Base-by-base conservation (phyloP, 2,113 vertebrate species). In the Picathartes gymnocephalus region DNA sequence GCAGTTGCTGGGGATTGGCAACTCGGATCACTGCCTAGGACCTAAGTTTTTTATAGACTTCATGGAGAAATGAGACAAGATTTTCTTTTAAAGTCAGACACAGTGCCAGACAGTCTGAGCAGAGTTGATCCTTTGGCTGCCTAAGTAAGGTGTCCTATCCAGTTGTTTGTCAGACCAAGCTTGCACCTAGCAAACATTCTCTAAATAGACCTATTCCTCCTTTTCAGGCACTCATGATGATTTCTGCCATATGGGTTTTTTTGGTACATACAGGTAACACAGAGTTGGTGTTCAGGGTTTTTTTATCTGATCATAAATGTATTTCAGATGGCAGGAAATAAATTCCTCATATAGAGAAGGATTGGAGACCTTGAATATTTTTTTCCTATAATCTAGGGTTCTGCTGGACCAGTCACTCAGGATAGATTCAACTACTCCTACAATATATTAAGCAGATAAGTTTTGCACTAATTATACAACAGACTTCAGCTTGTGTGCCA, bases 271-370 rank as follows among this genome's bases (percentile, higher is more conserved):
- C 20, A 15, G 31, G 3, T 61, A 86, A 80, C 4, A 9, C 22
- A 17, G 17, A 31, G 11, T 89, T 60, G 18, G 22, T 65, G 31
- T 82, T 90, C 77, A 37, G 14, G 2, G 4, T 13, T 92, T 83
- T 79, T 25, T 37, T 64, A 30, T 90, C 61, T 78, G n/a, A 44
- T 72, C 7, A 20, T 60, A 71, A 81, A 88, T 86, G 37, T 66
- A 39, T 91, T 91, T 96, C 91, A 94, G 45, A 80, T 82, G 78
- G 15, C 90, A 90, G 87, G 62, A 96, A 95, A 58, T 72, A 0
- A 82, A 69, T 93, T 92, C 50, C 42, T 78, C 17, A 3, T 61
- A 72, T 27, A 87, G 50, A n/a, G 33, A 50, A 74, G 9, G 22
- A 13, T 27, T 71, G 40, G 40, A 56, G 31, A 82, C 45, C 37